Evolutionary conservation across 1,140 invertebrate genomes (phyloP).

Genomic region (Drosophila quadrilineata): DNA sequence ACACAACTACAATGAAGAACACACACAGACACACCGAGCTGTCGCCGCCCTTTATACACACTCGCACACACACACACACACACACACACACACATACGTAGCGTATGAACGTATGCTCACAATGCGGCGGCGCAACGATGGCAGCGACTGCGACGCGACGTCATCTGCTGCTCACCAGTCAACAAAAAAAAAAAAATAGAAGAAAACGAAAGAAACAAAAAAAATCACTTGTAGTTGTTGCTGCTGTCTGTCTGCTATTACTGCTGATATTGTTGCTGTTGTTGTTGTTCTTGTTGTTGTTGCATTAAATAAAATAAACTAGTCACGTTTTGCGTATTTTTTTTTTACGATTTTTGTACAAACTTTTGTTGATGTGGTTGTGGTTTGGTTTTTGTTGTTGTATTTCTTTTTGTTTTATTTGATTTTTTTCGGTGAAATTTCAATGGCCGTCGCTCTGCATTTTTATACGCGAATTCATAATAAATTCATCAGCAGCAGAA

Average conservation of each 20-base stretch:
- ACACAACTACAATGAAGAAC: conserved; percentile 6
- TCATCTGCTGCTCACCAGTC: conserved; percentile 40
- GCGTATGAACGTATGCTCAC: conserved; percentile 8
- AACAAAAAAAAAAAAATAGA: conserved; percentile 2
- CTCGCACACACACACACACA: conserved; percentile 19
- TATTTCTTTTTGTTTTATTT: conserved; percentile 3
- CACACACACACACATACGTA: conserved; percentile 5
- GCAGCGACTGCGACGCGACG: conserved; percentile 41
- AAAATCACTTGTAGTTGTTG: conserved; percentile 63
- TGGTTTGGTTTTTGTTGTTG: conserved; percentile 2
- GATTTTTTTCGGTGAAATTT: conserved; percentile 37
- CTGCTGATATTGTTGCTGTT: conserved; percentile 22
- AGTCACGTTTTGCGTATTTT: conserved; percentile 66
- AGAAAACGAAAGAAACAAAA: no score
- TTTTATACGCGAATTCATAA: conserved; percentile 9
- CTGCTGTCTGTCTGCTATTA: conserved; percentile 27
- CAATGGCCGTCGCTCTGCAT: conserved; percentile 27
- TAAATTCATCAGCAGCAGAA: not conserved
- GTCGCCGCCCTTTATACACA: conserved; percentile 43
- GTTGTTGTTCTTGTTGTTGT: conserved; percentile 1
- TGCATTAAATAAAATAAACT: conserved; percentile 70
- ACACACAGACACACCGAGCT: conserved; percentile 1
- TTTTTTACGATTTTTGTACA: conserved; percentile 36
- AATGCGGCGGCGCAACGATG: conserved; percentile 50
- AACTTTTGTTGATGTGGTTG: conserved; percentile 35